Conservation (phyloP, 2,797 vertebrate genomes). For the Pseudochirops corinnae region DNA sequence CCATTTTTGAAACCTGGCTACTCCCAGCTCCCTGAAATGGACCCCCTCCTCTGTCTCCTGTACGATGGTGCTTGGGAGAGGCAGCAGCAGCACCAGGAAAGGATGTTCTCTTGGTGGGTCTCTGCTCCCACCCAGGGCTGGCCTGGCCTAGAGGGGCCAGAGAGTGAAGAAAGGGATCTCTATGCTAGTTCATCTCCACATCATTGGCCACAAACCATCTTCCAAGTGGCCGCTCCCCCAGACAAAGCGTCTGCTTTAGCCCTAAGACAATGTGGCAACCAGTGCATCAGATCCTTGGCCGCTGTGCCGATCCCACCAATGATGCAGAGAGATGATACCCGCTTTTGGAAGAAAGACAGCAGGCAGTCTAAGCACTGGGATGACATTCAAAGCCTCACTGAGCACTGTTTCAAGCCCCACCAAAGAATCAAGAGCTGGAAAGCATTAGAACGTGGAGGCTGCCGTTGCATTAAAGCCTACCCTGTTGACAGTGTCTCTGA, state of each 20-base stretch:
- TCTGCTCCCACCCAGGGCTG: neutral
- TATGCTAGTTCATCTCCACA: neutral
- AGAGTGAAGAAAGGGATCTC: neutral
- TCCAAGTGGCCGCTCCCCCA: neutral
- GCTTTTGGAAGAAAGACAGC: neutral
- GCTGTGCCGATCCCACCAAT: rapidly evolving
- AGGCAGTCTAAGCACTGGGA: neutral
- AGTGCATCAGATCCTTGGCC: neutral
- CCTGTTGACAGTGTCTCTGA: constrained; percentile 92
- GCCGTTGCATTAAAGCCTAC: constrained; percentile 67
- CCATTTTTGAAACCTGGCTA: neutral
- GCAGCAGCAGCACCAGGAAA: neutral
- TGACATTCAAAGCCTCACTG: neutral
- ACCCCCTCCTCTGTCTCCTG: neutral
- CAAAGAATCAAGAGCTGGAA: neutral
- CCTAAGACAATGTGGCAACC: neutral
- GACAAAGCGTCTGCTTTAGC: neutral
- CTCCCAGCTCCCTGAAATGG: neutral
- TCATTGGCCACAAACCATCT: neutral
- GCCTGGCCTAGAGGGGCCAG: neutral
- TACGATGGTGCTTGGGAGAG: neutral
- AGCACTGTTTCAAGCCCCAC: neutral
- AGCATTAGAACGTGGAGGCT: neutral
- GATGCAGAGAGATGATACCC: neutral
- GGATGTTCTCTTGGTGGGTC: neutral